Evolutionary conservation across 2,113 vertebrate genomes (phyloP).

Genomic region (Clupea harengus): DNA sequence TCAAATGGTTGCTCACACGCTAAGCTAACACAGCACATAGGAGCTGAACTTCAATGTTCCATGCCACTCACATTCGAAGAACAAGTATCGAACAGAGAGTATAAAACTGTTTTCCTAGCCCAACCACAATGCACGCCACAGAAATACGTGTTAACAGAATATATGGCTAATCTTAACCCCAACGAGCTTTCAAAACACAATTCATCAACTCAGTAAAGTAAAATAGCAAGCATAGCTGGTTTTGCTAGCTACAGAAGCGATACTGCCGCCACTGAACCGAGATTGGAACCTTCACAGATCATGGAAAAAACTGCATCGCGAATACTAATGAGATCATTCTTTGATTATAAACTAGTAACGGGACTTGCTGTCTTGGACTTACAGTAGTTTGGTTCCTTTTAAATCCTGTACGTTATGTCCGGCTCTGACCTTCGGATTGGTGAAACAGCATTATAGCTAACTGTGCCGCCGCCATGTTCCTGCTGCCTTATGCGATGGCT

Average conservation of each 20-base stretch:
- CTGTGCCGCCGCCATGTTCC: constrained; percentile 78
- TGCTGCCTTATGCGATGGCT: constrained; percentile 69
- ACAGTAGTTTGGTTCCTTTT: constrained; percentile 51
- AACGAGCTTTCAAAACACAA: constrained; percentile 17
- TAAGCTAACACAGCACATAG: constrained; percentile 29
- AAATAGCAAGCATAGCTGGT: constrained; percentile 63
- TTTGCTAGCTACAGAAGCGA: constrained; percentile 61
- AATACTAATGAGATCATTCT: constrained; percentile 43
- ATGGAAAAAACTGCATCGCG: constrained; percentile 50
- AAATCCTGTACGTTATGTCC: constrained; percentile 62
- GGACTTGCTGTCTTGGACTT: constrained; percentile 28
- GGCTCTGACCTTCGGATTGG: constrained; percentile 76
- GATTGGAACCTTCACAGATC: constrained; percentile 62
- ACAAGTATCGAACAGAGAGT: constrained; percentile 18
- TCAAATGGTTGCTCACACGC: constrained; percentile 26
- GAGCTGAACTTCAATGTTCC: constrained; percentile 36
- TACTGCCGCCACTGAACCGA: constrained; percentile 60
- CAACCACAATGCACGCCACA: neutral
- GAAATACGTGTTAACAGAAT: neutral
- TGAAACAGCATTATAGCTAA: constrained; percentile 74
- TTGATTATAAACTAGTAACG: constrained; percentile 20
- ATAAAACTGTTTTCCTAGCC: neutral
- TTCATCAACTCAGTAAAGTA: constrained; percentile 27
- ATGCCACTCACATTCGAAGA: constrained; percentile 26
- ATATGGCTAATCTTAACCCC: constrained; percentile 9